Conservation (phyloP, 2,888 invertebrate species). For the Drosophila melanosoma region DNA sequence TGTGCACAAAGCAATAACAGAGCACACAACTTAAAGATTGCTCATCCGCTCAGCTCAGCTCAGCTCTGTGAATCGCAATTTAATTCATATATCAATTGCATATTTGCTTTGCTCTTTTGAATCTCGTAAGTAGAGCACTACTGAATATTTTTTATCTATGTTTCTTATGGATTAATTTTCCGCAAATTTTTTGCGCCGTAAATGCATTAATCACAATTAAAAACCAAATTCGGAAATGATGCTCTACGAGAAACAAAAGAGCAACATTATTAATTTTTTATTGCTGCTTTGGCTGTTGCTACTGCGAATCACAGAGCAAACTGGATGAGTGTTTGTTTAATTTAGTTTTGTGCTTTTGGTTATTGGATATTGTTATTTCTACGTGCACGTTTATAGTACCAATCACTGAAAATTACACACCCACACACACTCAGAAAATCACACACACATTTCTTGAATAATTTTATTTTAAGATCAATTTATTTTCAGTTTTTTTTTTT, state of each 20-base stretch:
- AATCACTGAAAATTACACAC: conserved; percentile 5
- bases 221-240: too few relatives aligned
- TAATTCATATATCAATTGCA: background rate
- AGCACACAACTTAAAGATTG: background rate
- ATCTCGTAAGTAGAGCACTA: background rate
- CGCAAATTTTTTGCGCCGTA: too few relatives aligned
- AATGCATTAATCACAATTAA: too few relatives aligned
- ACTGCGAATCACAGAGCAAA: background rate
- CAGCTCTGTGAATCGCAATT: background rate
- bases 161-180: too few relatives aligned
- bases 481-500: conserved; percentile 36
- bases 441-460: conserved; percentile 51
- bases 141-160: background rate
- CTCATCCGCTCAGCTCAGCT: background rate
- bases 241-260: too few relatives aligned
- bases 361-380: background rate
- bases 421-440: conserved; percentile 15
- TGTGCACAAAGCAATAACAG: background rate
- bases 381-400: background rate
- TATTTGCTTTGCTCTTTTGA: background rate
- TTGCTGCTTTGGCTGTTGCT: background rate
- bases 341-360: background rate
- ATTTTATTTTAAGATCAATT: conserved; percentile 50
- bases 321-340: background rate
- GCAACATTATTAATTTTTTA: too few relatives aligned